Base-by-base conservation (phyloP, 1,140 invertebrate species). In the Drosophila melanogaster region DNA sequence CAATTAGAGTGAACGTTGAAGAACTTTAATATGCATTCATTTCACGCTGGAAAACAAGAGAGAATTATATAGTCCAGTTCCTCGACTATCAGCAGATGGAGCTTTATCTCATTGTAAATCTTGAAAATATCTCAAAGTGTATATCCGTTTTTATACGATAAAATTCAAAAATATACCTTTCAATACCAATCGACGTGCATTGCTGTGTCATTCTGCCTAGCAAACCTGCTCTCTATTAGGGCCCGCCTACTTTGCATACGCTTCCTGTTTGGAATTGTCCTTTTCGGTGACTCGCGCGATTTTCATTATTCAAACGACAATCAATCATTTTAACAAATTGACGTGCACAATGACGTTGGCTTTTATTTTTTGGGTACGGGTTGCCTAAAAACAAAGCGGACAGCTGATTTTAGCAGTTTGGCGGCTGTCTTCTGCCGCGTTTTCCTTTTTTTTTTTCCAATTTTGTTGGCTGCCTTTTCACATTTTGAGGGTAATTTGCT, bases 321-420 rank as follows among this genome's bases (percentile, higher is more conserved):
- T 89, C 84, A 89, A 89, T 89, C 84, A 89, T 89, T 89, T 89
- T 89, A 89, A 89, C 84, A 89, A 89, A 89, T 89, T 89, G 84
- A 89, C 84, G 84, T 74, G 54, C 77, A 89, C 85, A 84, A 89
- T 89, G 84, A 89, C 84, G 84, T 58, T 74, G 77, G 57, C 84
- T 77, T 84, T 87, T 87, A 81, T 50, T 57, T 79, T 61, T 71
- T 69, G 64, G 62, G 44, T 81, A 61, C 15, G 60, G 47, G 40
- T 67, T 51, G 65, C 57, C 55, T 77, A 78, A 79, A 87, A 87
- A 86, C 83, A 86, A 86, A 89, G 83, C 62, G 50, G 72, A 86
- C 83, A 89, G 84, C 84, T 89, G 84, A 89, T 74, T 89, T 89
- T 89, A 80, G 84, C 84, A 89, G 77, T 76, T 87, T 87, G 64